These are phyloP conservation scores for Neolamprologus longior DNA, from an alignment of 2,113 vertebrate species.

Conservation along the genomic window DNA sequence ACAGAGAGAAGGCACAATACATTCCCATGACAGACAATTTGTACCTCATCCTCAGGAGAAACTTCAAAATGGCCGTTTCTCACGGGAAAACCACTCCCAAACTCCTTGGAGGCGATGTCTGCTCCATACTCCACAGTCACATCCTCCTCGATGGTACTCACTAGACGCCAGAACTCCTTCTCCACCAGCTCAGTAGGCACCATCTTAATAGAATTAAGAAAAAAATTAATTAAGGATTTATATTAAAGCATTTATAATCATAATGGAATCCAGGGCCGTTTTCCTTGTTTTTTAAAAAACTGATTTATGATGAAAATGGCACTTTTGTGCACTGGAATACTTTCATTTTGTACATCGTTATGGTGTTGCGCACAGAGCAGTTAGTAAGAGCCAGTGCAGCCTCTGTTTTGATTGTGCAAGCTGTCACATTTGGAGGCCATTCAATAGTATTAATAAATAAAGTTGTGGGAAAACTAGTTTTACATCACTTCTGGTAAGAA, in stretches of 20 bases:
- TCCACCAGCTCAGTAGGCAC: constrained; percentile 97
- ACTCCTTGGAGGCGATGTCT: constrained; percentile 96
- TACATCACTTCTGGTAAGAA: not conserved
- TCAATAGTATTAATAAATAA: not conserved
- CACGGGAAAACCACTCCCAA: constrained; percentile 95
- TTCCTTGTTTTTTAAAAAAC: not conserved
- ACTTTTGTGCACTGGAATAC: not conserved
- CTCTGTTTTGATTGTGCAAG: not conserved
- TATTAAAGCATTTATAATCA: not conserved
- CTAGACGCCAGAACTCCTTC: constrained; percentile 96
- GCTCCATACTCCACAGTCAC: constrained; percentile 97
- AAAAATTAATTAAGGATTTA: not conserved
- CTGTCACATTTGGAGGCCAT: not conserved
- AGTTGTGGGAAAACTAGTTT: not conserved
- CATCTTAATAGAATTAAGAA: constrained; percentile 73
- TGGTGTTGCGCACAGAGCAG: not conserved
- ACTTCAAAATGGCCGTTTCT: constrained; percentile 83
- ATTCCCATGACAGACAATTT: not conserved
- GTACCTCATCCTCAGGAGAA: constrained; percentile 87
- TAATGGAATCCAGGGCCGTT: not conserved
- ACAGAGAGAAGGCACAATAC: not conserved
- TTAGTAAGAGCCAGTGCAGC: not conserved
- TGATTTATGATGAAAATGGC: not conserved
- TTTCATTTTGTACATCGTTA: not conserved
- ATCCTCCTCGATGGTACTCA: constrained; percentile 96